phyloP scores from a whole-genome alignment of 2,797 vertebrate genomes.

The Myotis pilosus region DNA sequence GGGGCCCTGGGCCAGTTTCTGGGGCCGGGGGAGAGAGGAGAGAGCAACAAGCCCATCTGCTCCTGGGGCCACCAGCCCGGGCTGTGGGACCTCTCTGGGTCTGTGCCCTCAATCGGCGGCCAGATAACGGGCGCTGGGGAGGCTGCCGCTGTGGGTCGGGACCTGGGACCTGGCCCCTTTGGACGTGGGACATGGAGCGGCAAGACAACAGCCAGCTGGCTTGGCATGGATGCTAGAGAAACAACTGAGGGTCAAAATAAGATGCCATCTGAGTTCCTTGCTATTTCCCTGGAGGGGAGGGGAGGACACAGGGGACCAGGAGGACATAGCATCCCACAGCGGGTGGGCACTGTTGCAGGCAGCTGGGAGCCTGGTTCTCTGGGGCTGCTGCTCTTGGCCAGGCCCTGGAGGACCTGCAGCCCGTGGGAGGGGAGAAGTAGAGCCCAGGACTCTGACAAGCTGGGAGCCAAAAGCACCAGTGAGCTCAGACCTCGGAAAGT shows the following conservation, averaged over 20 bases:
- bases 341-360: not conserved
- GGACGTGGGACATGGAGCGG: not conserved
- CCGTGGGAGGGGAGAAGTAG: not conserved
- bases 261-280: not conserved
- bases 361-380: not conserved
- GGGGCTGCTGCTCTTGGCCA: not conserved
- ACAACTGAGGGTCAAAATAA: not conserved
- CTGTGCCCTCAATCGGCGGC: not conserved
- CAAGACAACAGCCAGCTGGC: constrained; percentile 8
- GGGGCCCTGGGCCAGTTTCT: not conserved
- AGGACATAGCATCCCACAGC: not conserved
- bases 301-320: not conserved
- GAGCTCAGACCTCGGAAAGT: not conserved
- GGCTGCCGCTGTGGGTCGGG: not conserved
- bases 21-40: too few relatives aligned
- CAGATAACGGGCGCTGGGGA: not conserved
- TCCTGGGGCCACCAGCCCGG: rapidly evolving
- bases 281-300: not conserved
- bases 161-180: not conserved
- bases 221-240: not conserved
- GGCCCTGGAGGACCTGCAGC: not conserved
- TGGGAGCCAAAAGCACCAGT: not conserved
- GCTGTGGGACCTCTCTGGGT: not conserved
- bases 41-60: not conserved
- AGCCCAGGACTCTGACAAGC: not conserved